These are phyloP conservation scores for Scalopus aquaticus DNA, from an alignment of 2,113 vertebrate genomes.

Conservation along the genomic window DNA sequence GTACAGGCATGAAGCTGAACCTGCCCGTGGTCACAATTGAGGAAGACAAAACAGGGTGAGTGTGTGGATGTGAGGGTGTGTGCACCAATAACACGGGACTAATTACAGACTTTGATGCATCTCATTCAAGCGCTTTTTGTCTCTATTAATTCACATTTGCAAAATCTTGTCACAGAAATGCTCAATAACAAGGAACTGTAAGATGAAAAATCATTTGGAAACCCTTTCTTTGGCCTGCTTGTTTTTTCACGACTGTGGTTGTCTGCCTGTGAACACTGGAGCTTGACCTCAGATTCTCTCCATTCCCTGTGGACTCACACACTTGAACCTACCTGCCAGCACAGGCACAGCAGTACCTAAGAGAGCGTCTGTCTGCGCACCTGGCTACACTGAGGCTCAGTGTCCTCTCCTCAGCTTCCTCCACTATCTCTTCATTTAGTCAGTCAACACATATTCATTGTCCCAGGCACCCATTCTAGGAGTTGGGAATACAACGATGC, in stretches of 20 bases:
- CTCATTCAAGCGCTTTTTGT: not conserved
- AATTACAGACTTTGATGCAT: not conserved
- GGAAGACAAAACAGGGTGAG: not conserved
- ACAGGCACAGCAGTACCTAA: not conserved
- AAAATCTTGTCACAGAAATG: constrained; percentile 11
- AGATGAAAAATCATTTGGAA: not conserved
- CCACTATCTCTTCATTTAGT: not conserved
- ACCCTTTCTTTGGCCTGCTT: not conserved
- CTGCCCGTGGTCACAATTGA: not conserved
- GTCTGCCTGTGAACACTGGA: not conserved
- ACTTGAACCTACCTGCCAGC: not conserved
- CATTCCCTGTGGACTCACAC: not conserved
- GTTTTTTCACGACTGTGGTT: not conserved
- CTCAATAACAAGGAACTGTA: not conserved
- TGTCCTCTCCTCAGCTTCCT: not conserved
- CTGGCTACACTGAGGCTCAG: not conserved
- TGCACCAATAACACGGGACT: not conserved
- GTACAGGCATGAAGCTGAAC: not conserved
- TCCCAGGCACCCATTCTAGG: not conserved
- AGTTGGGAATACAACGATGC: not conserved
- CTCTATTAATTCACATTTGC: not conserved
- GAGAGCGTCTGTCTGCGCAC: not conserved
- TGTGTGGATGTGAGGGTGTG: not conserved
- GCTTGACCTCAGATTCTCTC: not conserved
- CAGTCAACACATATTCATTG: not conserved